A percentile compares a stretch with the other conserved stretches of the same genome.
These are phyloP conservation scores for Seriola aureovittata DNA, from an alignment of 2,113 vertebrate genomes.

Conservation along the genomic window DNA sequence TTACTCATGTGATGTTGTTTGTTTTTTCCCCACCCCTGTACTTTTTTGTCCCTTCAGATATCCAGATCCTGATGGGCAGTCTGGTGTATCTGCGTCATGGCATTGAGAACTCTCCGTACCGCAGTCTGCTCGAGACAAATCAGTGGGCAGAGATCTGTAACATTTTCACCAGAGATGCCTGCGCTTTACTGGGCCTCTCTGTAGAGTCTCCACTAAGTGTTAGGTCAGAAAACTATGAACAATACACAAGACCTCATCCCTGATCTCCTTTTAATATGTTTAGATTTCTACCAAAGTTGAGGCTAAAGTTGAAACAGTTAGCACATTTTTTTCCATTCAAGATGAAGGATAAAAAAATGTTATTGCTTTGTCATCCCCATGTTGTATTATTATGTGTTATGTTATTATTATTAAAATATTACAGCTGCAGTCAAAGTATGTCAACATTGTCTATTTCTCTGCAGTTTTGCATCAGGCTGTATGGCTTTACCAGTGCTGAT, in stretches of 20 bases:
- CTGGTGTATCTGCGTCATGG: constrained; percentile 93
- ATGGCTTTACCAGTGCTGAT: constrained; percentile 92
- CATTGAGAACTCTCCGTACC: constrained; percentile 92
- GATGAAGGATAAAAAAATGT: neutral
- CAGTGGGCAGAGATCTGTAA: constrained; percentile 94
- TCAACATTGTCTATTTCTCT: constrained; percentile 12
- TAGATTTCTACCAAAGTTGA: neutral
- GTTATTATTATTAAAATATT: neutral
- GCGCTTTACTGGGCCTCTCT: constrained; percentile 90
- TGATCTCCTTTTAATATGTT: neutral
- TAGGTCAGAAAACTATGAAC: constrained; percentile 81
- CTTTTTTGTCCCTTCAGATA: constrained; percentile 81
- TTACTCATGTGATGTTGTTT: neutral
- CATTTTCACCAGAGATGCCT: constrained; percentile 92
- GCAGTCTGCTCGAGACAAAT: constrained; percentile 89
- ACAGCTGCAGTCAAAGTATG: neutral
- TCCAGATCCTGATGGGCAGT: constrained; percentile 94
- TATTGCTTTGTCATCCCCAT: neutral
- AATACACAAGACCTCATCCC: neutral
- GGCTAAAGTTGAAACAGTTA: neutral
- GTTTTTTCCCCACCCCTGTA: neutral
- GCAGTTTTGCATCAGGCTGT: constrained; percentile 91
- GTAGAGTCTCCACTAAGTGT: constrained; percentile 94
- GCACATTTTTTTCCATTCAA: neutral
- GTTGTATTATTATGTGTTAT: no score